A percentile compares a stretch with the other conserved stretches of the same genome.
phyloP scores from a whole-genome alignment of 2,113 vertebrate species.

The Narcine bancroftii region DNA sequence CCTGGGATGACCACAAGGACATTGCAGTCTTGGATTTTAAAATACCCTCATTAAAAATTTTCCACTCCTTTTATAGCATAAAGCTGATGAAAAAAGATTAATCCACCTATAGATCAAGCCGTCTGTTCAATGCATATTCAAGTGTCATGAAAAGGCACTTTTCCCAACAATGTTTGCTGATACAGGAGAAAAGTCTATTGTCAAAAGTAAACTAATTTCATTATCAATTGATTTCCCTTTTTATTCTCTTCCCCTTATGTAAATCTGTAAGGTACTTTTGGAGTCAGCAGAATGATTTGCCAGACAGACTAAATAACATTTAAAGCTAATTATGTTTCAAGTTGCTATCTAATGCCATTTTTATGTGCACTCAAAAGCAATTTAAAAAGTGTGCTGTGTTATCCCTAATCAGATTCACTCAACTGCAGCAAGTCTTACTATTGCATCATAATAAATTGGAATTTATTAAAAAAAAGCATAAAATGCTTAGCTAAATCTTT shows the following conservation, averaged over 20 bases:
- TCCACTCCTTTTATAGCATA: background rate
- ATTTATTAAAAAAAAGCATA: background rate
- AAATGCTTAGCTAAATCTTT: background rate
- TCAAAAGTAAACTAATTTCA: background rate
- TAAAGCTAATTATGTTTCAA: conserved; percentile 9
- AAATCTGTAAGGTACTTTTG: background rate
- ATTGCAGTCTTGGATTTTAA: background rate
- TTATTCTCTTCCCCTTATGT: background rate
- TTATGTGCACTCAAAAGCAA: conserved; percentile 24
- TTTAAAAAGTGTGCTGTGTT: conserved; percentile 6
- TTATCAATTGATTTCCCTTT: background rate
- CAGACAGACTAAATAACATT: conserved; percentile 15
- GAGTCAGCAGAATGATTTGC: conserved; percentile 19
- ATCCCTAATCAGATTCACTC: conserved; percentile 27
- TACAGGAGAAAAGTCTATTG: background rate
- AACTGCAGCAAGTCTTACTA: background rate
- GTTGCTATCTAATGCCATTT: conserved; percentile 24
- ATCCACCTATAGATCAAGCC: background rate
- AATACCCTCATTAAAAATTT: background rate
- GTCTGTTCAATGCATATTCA: background rate
- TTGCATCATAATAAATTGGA: conserved; percentile 18
- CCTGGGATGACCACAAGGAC: background rate
- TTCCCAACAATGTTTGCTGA: conserved; percentile 2
- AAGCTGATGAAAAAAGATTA: background rate
- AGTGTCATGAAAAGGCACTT: background rate